Evolutionary conservation across 1,140 invertebrate genomes (phyloP), one percentile per base, ranked within the genome.

Genomic region (Brachionus paranguensis): DNA sequence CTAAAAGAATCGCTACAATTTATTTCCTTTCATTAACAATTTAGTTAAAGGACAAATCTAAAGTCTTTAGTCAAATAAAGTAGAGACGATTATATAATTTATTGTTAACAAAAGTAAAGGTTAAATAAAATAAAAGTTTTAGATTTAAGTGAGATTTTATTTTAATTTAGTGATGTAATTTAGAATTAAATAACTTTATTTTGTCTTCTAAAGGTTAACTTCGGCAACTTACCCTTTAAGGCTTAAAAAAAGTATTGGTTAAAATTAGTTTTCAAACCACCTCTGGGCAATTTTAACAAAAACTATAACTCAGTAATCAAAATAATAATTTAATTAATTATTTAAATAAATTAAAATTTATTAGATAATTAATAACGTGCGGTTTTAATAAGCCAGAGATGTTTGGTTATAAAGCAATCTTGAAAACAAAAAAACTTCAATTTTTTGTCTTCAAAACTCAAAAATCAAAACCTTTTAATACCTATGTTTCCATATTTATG

Each of bases 401-500:
- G 53, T 60, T 20, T 60, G 53, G 53, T 60, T 60, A 60, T 8
- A 60, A 60, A 60, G 17, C 17, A 60, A 53, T 53, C 7, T 17
- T 53, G 47, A 4, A 53, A 53, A 53, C 47, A 65, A 65, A 65
- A 65, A 65, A 24, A 8, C 3, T 6, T 1, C 0, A 29, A 10
- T 29, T 65, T 65, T 65, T 65, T 24, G 20, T 27, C 2, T 27
- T 65, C 20, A 20, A 20, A 8, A 43, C 10, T 74, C 3, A 43
- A 60, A 10, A 8, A 27, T 41, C n/a, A 60, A 8, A 17, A 65
- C n/a, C 17, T 41, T 65, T 7, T 55, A 2, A 27, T 81, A 81
- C 78, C 78, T n/a, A 81, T 68, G 17, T 81, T 81, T 81, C 78
- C 78, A 68, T 64, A 81, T 47, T 81, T 81, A 68, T 81, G 78